Percentiles rank a stretch among this genome's conserved stretches.
Conservation (phyloP, 2,888 invertebrate genomes). For the Polylopha cassiicola region DNA sequence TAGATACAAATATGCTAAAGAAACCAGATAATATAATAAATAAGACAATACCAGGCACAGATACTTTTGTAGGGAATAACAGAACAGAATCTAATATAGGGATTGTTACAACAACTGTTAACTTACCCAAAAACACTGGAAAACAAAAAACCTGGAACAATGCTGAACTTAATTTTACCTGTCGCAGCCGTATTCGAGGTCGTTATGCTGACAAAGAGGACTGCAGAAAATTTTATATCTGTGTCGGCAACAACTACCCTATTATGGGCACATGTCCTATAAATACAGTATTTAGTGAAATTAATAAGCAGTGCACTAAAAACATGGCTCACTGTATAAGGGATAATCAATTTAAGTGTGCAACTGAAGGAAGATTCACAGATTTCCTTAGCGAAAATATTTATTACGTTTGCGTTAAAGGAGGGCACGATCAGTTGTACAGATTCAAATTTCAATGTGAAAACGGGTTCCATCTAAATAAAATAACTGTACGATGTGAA, state of each 20-base stretch:
- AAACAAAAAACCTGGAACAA: constrained; percentile 1
- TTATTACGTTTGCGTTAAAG: constrained; percentile 63
- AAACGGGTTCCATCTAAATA: constrained; percentile 50
- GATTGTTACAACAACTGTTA: no score
- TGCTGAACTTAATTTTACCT: constrained; percentile 31
- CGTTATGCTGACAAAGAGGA: constrained; percentile 63
- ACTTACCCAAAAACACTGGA: not conserved
- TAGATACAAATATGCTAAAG: no score
- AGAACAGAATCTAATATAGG: no score
- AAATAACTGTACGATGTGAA: constrained; percentile 44
- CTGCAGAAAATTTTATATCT: constrained; percentile 73
- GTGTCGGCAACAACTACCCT: constrained; percentile 49
- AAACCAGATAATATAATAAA: no score
- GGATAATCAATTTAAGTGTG: constrained; percentile 68
- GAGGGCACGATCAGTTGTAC: constrained; percentile 36
- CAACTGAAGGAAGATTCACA: constrained; percentile 55
- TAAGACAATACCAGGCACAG: no score
- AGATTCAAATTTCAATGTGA: constrained; percentile 61
- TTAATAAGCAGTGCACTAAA: constrained; percentile 63
- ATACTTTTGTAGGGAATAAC: no score
- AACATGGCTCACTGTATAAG: constrained; percentile 66
- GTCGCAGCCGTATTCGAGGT: constrained; percentile 48
- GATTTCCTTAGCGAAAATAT: constrained; percentile 51
- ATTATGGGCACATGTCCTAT: constrained; percentile 52
- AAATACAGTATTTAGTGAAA: constrained; percentile 63